phyloP scores from a whole-genome alignment of 2,797 vertebrate species.

The Pantherophis vulpinus region DNA sequence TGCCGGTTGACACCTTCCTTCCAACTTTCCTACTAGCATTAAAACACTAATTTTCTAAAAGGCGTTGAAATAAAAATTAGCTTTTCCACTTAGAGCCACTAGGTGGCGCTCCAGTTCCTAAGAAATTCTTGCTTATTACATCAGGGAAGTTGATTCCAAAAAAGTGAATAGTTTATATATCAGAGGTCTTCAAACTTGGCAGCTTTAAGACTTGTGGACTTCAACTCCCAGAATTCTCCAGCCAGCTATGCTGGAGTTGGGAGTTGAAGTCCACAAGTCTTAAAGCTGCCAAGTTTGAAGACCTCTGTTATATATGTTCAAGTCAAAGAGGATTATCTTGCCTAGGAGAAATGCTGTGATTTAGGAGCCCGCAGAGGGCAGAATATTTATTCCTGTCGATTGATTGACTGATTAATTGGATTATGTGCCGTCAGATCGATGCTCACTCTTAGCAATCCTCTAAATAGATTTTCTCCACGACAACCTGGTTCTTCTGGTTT shows the following conservation, averaged over 20 bases:
- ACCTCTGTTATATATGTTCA: background rate
- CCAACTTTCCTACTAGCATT: background rate
- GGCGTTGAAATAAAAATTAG: background rate
- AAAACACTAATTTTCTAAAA: background rate
- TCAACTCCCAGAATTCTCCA: too few relatives aligned
- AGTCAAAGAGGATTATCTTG: rapidly evolving
- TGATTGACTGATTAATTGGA: background rate
- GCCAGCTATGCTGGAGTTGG: too few relatives aligned
- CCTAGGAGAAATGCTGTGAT: background rate
- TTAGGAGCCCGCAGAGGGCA: background rate
- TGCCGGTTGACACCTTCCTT: background rate
- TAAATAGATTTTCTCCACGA: background rate
- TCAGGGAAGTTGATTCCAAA: background rate
- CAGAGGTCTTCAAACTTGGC: too few relatives aligned
- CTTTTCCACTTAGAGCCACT: slow-evolving; percentile 44
- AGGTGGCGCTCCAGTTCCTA: slow-evolving; percentile 59
- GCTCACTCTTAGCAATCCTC: background rate
- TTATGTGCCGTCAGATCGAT: background rate
- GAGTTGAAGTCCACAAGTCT: too few relatives aligned
- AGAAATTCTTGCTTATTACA: background rate
- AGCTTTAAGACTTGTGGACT: too few relatives aligned
- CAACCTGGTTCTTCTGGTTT: background rate
- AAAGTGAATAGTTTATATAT: background rate
- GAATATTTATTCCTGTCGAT: background rate
- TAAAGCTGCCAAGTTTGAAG: too few relatives aligned